A percentile compares a stretch with the other conserved stretches of the same genome.
These are phyloP conservation scores for Aporrectodea caliginosa DNA, from an alignment of 1,140 invertebrate species.

Conservation along the genomic window DNA sequence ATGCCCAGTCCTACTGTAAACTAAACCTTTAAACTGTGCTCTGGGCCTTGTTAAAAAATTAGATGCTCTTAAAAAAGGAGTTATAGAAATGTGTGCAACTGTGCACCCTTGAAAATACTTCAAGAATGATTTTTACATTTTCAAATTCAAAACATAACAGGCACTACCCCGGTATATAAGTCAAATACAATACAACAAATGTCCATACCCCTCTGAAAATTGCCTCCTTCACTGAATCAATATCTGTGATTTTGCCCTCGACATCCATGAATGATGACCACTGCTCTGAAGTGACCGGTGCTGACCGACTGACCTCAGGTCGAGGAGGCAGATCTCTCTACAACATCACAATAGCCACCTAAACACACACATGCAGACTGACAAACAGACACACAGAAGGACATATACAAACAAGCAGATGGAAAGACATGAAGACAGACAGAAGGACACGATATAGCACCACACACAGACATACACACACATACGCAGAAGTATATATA, in stretches of 20 bases:
- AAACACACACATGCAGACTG: no score
- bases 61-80: not conserved
- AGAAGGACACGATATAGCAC: no score
- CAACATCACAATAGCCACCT: no score
- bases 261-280: constrained; percentile 74
- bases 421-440: no score
- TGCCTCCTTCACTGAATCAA: constrained; percentile 66
- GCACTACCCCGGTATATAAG: constrained; percentile 11
- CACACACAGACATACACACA: no score
- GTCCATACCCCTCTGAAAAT: constrained; percentile 81
- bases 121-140: not conserved
- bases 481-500: no score
- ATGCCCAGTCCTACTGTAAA: not conserved
- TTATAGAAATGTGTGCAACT: not conserved
- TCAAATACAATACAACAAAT: constrained; percentile 15
- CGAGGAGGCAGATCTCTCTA: constrained; percentile 54
- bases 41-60: not conserved
- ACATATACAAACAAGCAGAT: no score
- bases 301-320: constrained; percentile 48
- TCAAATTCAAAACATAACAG: not conserved
- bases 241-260: constrained; percentile 63
- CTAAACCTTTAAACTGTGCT: not conserved
- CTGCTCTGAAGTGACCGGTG: constrained; percentile 70
- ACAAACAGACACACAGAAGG: no score
- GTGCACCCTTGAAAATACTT: not conserved